Conservation (phyloP, 2,113 vertebrate species). For the Cephalopterus ornatus region DNA sequence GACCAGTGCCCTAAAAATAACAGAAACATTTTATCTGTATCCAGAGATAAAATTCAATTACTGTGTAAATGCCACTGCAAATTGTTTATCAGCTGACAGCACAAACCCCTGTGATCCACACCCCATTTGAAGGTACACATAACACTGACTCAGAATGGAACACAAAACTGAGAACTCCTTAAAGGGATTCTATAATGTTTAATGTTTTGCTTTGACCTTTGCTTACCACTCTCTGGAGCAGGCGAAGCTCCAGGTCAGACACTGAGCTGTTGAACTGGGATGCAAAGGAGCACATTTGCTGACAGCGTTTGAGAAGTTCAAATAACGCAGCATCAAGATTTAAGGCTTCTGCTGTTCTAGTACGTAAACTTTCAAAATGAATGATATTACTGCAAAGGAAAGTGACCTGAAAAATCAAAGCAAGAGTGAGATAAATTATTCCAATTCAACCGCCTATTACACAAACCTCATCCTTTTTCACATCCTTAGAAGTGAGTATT, state of each 20-base stretch:
- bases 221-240: conserved; percentile 92
- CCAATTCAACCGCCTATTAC: background rate
- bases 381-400: conserved; percentile 97
- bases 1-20: conserved; percentile 80
- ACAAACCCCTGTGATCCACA: background rate
- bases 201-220: background rate
- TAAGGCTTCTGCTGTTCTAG: conserved; percentile 90
- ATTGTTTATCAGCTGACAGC: background rate
- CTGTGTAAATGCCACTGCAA: background rate
- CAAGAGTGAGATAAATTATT: background rate
- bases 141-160: background rate
- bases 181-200: rapidly evolving
- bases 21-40: background rate
- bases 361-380: conserved; percentile 94
- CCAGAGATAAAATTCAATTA: background rate
- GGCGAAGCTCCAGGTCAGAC: conserved; percentile 90
- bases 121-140: background rate
- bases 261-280: conserved; percentile 94
- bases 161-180: background rate
- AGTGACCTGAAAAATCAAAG: conserved; percentile 77
- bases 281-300: conserved; percentile 93
- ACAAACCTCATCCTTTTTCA: background rate
- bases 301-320: conserved; percentile 94
- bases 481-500: background rate
- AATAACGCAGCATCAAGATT: conserved; percentile 90